Percentiles rank a stretch among this genome's conserved stretches.
These are phyloP conservation scores for Syngnathus scovelli DNA, from an alignment of 2,113 vertebrate species.

Conservation along the genomic window DNA sequence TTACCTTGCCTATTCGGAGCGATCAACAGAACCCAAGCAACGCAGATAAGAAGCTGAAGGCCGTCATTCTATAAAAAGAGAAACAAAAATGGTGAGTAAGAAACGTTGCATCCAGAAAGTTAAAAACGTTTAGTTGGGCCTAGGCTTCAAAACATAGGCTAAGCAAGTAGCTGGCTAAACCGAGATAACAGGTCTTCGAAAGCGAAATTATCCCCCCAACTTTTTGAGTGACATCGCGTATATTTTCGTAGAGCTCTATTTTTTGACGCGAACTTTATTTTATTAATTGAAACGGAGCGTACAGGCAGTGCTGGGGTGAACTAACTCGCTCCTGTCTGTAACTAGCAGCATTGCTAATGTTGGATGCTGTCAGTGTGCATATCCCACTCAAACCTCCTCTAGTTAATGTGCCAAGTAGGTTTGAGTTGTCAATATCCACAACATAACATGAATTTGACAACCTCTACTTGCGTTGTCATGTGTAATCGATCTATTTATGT, in stretches of 20 bases:
- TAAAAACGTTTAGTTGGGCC: slow-evolving; percentile 34
- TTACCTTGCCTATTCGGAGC: slow-evolving; percentile 16
- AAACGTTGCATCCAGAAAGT: neutral
- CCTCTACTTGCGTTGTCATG: neutral
- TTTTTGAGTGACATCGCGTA: neutral
- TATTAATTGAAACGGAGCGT: neutral
- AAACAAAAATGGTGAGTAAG: slow-evolving; percentile 63
- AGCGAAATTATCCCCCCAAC: neutral
- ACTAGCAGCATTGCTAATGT: slow-evolving; percentile 25
- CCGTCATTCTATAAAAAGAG: slow-evolving; percentile 25
- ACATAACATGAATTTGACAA: neutral
- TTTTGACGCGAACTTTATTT: neutral
- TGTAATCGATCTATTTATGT: neutral
- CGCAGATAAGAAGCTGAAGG: slow-evolving; percentile 27
- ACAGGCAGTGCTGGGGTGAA: slow-evolving; percentile 46
- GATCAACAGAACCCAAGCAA: slow-evolving; percentile 13
- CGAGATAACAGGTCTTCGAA: neutral
- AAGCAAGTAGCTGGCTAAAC: slow-evolving; percentile 21
- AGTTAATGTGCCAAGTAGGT: neutral
- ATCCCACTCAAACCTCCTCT: neutral
- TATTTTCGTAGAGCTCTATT: neutral
- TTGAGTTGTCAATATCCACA: neutral
- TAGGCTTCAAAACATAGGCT: slow-evolving; percentile 51
- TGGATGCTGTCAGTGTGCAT: slow-evolving; percentile 30
- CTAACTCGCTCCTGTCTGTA: slow-evolving; percentile 43